phyloP scores from a whole-genome alignment of 1,140 invertebrate species.

The Phthorimaea operculella region DNA sequence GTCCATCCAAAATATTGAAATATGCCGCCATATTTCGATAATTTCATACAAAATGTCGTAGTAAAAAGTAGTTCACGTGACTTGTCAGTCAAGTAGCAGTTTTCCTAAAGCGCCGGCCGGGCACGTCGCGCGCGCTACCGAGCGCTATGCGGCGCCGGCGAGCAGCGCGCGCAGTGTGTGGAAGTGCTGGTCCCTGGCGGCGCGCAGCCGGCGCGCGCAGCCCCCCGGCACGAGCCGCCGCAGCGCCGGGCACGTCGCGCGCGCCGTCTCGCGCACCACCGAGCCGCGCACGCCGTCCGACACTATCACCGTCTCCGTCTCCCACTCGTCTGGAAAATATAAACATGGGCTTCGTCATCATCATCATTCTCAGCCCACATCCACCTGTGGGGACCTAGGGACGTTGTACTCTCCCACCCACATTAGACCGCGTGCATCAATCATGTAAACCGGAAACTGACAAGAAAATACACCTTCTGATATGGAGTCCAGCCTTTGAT shows the following conservation, averaged over 20 bases:
- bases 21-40: too few relatives aligned
- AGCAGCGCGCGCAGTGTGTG: neutral
- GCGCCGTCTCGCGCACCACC: neutral
- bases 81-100: too few relatives aligned
- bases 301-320: conserved; percentile 16
- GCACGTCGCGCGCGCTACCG: too few relatives aligned
- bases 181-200: neutral
- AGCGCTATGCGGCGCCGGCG: too few relatives aligned
- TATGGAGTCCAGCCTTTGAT: neutral
- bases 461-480: neutral
- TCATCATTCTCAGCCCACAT: too few relatives aligned
- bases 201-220: neutral
- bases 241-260: neutral
- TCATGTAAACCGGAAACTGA: too few relatives aligned
- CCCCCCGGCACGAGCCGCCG: neutral
- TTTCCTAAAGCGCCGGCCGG: too few relatives aligned
- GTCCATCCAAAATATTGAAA: too few relatives aligned
- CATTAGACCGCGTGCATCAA: neutral
- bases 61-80: too few relatives aligned
- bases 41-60: too few relatives aligned
- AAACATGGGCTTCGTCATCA: too few relatives aligned
- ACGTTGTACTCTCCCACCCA: too few relatives aligned
- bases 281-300: neutral
- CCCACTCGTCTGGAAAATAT: conserved; percentile 14
- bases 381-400: neutral